Evolutionary conservation across 2,888 invertebrate genomes (phyloP), one percentile per base, ranked within the genome.

Genomic region (Boloria euphrosyne): DNA sequence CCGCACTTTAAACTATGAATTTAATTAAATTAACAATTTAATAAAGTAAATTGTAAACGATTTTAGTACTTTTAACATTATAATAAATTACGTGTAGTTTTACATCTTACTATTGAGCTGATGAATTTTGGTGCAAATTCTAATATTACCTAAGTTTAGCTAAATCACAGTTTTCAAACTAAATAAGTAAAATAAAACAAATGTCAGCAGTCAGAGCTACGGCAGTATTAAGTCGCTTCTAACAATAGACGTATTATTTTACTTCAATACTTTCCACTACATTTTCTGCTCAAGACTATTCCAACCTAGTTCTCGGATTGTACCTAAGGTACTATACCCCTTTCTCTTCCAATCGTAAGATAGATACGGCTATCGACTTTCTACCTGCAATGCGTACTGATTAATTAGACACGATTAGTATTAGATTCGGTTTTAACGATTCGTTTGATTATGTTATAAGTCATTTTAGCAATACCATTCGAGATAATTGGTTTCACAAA

Each of bases 371-470:
- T 79, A 81, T 84, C 81, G 73, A 83, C 90, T 91, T 91, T 90
- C 90, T 90, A 89, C 79, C 78, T 77, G 80, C 83, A 87, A 87
- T 86, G 85, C 89, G 86, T 84, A 86, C 84, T 84, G 89, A 90
- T 91, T 90, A 90, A 91, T 91, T 89, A 87, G 85, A 81, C 81
- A 83, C 87, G 89, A 89, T 90, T 86, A 82, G 77, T 82, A 82
- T 81, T 79, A 27, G 80, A 80, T 77, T 75, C 75, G 78, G 85
- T 82, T 82, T 83, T 63, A 62, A 61, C 62, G 68, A 71, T 69
- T 62, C 54, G 54, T 68, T 55, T 68, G 72, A 72, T 74, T 59
- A 62, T 54, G 62, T 62, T 60, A 63, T 62, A 50, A 67, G 49
- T 67, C 52, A 64, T 61, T 63, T 69, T 31, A 16, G 62, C 58